These are phyloP conservation scores for Dryoscopus gambensis DNA, from an alignment of 2,113 vertebrate species.

Conservation along the genomic window DNA sequence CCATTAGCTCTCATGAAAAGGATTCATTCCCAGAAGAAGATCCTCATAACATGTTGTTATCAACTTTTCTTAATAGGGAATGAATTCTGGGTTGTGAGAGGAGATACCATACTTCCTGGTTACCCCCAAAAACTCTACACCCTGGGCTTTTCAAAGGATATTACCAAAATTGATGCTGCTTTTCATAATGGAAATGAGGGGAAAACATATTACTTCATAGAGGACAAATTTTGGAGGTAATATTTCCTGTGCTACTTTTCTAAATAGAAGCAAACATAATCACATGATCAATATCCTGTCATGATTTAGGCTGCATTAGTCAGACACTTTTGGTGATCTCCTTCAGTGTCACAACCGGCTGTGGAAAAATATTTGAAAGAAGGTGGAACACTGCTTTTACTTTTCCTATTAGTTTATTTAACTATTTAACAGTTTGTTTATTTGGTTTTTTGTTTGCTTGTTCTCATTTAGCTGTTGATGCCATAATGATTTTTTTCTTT, in stretches of 20 bases:
- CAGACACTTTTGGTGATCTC: background rate
- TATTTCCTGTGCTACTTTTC: background rate
- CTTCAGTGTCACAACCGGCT: background rate
- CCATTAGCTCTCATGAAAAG: background rate
- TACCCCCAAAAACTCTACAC: constrained; percentile 77
- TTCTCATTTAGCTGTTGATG: background rate
- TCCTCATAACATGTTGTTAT: background rate
- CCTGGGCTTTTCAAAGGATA: constrained; percentile 73
- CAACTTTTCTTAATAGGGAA: constrained; percentile 67
- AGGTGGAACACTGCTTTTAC: background rate
- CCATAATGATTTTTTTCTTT: too few relatives aligned
- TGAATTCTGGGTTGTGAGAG: constrained; percentile 79
- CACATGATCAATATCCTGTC: background rate
- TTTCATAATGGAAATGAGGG: constrained; percentile 71
- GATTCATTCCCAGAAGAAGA: background rate
- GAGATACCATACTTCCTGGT: constrained; percentile 69
- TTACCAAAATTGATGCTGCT: constrained; percentile 78
- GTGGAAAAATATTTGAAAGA: background rate
- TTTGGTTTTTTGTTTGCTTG: background rate
- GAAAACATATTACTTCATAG: constrained; percentile 79
- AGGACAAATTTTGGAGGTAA: constrained; percentile 82
- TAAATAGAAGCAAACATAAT: background rate
- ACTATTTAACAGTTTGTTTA: background rate
- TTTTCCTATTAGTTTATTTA: background rate
- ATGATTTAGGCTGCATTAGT: background rate